Base-by-base conservation (phyloP, 2,113 vertebrate genomes). In the Talpa occidentalis region DNA sequence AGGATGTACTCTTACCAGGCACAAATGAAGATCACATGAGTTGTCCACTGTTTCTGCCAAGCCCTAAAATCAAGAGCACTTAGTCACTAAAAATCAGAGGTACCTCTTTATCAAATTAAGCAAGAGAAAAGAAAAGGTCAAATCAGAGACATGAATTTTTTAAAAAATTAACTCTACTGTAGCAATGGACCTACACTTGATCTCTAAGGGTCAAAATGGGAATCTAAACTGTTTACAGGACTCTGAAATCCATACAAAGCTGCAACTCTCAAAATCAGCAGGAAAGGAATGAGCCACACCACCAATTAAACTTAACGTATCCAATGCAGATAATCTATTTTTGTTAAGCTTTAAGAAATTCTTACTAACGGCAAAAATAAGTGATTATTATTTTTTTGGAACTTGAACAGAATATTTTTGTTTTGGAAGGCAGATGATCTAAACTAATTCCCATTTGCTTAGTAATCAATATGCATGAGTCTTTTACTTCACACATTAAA, bases 11-110 rank as follows among this genome's bases (percentile, higher is more conserved):
- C 93, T 96, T 97, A 97, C 93, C 93, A 96, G 89, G 47, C 91
- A 95, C 70, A 96, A 80, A 10, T 49, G 90, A 84, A 97, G 79
- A 44, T 80, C 67, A 92, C 44, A 90, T 9, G 85, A 78, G n/a
- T 67, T 95, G 35, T 74, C 85, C 74, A 95, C 42, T 85, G 89
- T 92, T 93, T 97, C 94, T 73, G 74, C 82, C 80, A 97, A 83
- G n/a, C 96, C 96, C 97, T 96, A 69, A 90, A 90, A 96, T 87
- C 9, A 92, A 96, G 22, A 86, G 35, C 73, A 92, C 37, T 14
- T 52, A 88, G 24, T 96, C 44, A 60, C 37, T 83, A 86, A 44
- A 81, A 44, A 72, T 32, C 17, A 62, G 79, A 92, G n/a, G 49
- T 72, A 84, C 4, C 35, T 56, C 26, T 80, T 86, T 32, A 66